Evolutionary conservation across 2,888 invertebrate species (phyloP), one percentile per base, ranked within the genome.

Genomic region (Microctonus brassicae): DNA sequence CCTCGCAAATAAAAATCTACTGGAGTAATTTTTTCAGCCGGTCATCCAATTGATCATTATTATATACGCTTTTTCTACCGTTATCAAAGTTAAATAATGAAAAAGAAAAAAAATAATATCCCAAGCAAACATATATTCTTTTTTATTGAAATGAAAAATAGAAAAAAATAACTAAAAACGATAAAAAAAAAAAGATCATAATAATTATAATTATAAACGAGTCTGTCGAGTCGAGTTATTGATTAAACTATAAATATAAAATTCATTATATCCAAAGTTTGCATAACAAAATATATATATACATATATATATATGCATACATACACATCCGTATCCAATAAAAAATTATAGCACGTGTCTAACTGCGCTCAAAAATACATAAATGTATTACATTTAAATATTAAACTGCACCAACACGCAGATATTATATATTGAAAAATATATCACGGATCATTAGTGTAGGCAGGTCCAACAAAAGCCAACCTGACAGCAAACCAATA

Each of bases 401-500:
- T 55, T 26, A 26, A 29, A 29, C 7, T 29, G 7, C 29, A 29
- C 3, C 29, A 7, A 7, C 29, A 29, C 29, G 29, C 29, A 29
- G 29, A 29, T 29, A 29, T 29, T 24, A 29, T 22, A 20, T 24
- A 57, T 36, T 39, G 26, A 55, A 39, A 47, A 17, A 52, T 29
- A 42, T 29, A 42, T 39, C n/a, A 26, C 1, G 64, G 53, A 5
- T 11, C 26, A n/a, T 34, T 17, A 17, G 13, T 24, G 10, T 36
- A 33, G 24, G 13, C 24, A 20, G 36, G 22, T 33, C 47, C 22
- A 20, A 47, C 34, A 65, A 29, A 33, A 34, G 57, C 29, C 62
- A 29, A 69, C 69, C 64, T 33, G 69, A 75, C 73, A 71, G 76
- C 73, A 70, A 58, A 53, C 71, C 70, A 70, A 78, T 76, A 74